Percentiles rank a stretch among this genome's conserved stretches.
phyloP scores from a whole-genome alignment of 2,888 invertebrate genomes.

The Steromphala cineraria region DNA sequence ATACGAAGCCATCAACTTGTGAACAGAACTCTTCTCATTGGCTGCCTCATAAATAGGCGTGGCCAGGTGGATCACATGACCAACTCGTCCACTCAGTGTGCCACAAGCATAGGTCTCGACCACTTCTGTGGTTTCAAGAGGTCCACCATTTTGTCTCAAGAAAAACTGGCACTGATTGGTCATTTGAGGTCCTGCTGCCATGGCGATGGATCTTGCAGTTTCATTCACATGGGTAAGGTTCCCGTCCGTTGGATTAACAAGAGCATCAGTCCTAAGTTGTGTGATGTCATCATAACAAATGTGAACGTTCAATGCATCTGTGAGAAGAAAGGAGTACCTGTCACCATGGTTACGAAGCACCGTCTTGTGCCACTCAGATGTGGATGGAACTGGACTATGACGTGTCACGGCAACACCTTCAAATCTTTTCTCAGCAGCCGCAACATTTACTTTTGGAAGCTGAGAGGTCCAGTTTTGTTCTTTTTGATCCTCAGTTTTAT shows the following conservation, averaged over 20 bases:
- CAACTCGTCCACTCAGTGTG: background rate
- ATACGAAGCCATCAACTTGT: background rate
- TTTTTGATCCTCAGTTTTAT: too few relatives aligned
- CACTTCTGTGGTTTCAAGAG: background rate
- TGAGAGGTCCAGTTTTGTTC: background rate
- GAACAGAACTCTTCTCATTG: background rate
- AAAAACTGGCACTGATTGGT: background rate
- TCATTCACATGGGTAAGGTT: conserved; percentile 11
- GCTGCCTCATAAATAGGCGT: conserved; percentile 54
- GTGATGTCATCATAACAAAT: conserved; percentile 4
- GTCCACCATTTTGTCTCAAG: background rate
- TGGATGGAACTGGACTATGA: background rate
- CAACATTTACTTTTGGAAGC: background rate
- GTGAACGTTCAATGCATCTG: background rate
- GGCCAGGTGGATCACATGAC: conserved; percentile 64
- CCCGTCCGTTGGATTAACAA: conserved; percentile 8
- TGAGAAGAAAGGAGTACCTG: background rate
- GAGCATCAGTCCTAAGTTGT: background rate
- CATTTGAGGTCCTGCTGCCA: background rate
- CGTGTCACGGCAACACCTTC: background rate
- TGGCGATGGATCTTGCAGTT: background rate
- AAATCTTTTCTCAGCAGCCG: background rate
- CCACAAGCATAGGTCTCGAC: background rate
- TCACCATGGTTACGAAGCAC: background rate
- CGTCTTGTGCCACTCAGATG: background rate